Evolutionary conservation across 2,888 invertebrate genomes (phyloP).

Genomic region (Azorinus chamasolen): DNA sequence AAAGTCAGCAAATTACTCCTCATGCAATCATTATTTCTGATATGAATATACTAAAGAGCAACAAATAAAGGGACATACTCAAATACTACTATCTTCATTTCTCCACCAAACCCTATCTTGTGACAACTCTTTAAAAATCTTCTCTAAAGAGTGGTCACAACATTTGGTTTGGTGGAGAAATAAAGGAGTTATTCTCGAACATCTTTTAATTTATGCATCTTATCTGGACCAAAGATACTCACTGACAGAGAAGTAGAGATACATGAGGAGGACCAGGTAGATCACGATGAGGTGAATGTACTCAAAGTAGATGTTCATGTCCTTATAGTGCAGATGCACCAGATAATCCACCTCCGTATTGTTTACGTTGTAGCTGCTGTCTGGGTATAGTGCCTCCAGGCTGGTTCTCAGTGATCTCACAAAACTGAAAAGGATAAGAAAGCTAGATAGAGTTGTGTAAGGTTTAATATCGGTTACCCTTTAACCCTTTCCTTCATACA

Average conservation of each 20-base stretch:
- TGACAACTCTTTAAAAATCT: too few species aligned
- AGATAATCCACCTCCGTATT: slow-evolving; percentile 80
- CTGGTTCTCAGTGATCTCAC: slow-evolving; percentile 89
- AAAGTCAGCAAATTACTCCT: too few species aligned
- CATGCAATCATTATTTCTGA: too few species aligned
- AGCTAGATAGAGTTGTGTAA: neutral
- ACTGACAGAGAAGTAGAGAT: slow-evolving; percentile 97
- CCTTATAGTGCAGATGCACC: slow-evolving; percentile 95
- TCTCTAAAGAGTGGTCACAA: too few species aligned
- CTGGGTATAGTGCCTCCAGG: slow-evolving; percentile 77
- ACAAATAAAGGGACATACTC: too few species aligned
- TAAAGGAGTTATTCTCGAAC: too few species aligned
- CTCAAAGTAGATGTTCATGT: slow-evolving; percentile 87
- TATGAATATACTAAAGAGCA: too few species aligned
- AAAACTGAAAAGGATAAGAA: slow-evolving; percentile 88
- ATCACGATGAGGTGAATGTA: slow-evolving; percentile 93
- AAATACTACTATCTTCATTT: too few species aligned
- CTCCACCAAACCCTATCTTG: too few species aligned
- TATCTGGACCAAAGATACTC: slow-evolving; percentile 72
- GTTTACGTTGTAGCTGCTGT: slow-evolving; percentile 75
- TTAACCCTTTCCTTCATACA: too few species aligned
- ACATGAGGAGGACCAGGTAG: slow-evolving; percentile 94
- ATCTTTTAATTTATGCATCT: too few species aligned
- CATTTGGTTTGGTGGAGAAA: too few species aligned
- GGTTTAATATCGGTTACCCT: neutral